These are phyloP conservation scores for Isurus oxyrinchus DNA, from an alignment of 2,113 vertebrate species.

Conservation along the genomic window DNA sequence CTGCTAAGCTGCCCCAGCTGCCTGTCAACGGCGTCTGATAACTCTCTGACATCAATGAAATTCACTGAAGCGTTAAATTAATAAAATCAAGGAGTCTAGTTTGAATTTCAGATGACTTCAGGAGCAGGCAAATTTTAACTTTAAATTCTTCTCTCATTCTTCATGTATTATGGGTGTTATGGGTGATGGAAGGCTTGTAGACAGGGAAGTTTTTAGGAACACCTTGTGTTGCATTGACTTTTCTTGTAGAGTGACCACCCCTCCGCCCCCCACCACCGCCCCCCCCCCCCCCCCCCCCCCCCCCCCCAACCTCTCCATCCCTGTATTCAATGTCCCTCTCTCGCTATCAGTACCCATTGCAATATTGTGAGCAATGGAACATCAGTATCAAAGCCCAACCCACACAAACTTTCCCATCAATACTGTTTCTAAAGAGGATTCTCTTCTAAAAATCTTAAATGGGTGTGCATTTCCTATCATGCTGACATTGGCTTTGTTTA, in stretches of 20 bases:
- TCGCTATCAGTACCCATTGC: background rate
- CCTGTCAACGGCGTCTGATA: constrained; percentile 36
- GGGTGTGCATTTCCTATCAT: background rate
- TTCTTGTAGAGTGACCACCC: background rate
- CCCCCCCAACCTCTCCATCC: too few species aligned
- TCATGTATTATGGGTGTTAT: background rate
- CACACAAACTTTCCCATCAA: background rate
- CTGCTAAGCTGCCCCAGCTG: constrained; percentile 38
- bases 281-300: too few species aligned
- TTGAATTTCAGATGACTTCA: constrained; percentile 37
- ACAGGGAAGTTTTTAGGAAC: background rate
- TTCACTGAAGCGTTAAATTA: constrained; percentile 37
- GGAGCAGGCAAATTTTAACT: constrained; percentile 32
- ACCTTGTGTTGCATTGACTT: background rate
- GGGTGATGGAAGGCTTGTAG: background rate
- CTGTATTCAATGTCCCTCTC: background rate
- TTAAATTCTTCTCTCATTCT: constrained; percentile 35
- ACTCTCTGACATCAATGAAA: constrained; percentile 36
- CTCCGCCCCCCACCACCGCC: background rate
- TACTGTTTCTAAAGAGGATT: background rate
- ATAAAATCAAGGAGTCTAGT: constrained; percentile 35
- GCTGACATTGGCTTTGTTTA: background rate
- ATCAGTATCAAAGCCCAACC: background rate
- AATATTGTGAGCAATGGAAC: background rate
- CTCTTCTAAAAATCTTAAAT: background rate